Evolutionary conservation across 2,888 invertebrate species (phyloP).

Genomic region (Noctuana brunneofusca): DNA sequence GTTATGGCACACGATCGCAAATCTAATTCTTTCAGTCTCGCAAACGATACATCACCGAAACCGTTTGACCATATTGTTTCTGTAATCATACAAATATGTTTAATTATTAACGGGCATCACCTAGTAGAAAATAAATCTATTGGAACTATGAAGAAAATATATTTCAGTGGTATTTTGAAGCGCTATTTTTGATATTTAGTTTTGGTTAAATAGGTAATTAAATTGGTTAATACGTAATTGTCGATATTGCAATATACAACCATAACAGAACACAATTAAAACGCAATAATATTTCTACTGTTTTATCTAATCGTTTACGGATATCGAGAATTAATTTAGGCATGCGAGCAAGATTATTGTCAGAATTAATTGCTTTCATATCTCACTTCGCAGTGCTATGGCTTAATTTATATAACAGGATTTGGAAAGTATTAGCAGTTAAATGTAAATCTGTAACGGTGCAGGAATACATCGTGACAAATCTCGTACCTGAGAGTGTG

Average conservation of each 20-base stretch:
- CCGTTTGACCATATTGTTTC: slow-evolving; percentile 55
- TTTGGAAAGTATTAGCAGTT: not conserved
- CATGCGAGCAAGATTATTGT: not conserved
- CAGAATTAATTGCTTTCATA: slow-evolving; percentile 4
- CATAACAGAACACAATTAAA: not conserved
- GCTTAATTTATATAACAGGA: not conserved
- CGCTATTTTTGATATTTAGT: too few species aligned
- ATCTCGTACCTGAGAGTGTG: too few species aligned
- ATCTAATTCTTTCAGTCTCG: slow-evolving; percentile 77
- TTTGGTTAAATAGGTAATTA: too few species aligned
- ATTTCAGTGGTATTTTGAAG: too few species aligned
- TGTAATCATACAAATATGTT: slow-evolving; percentile 37
- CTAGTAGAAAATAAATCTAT: too few species aligned
- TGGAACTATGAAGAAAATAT: too few species aligned
- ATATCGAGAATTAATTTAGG: not conserved
- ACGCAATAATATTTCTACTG: not conserved
- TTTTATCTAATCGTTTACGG: not conserved
- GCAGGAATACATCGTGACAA: too few species aligned
- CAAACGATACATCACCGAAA: slow-evolving; percentile 53
- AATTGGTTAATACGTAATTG: not conserved
- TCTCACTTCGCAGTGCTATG: too few species aligned
- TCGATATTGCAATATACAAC: not conserved
- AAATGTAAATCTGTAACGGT: too few species aligned
- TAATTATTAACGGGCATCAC: not conserved
- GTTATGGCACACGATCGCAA: slow-evolving; percentile 81